Percentiles rank a stretch among this genome's conserved stretches.
These are phyloP conservation scores for Cacoxenus indagator DNA, from an alignment of 2,888 invertebrate species.

Conservation along the genomic window DNA sequence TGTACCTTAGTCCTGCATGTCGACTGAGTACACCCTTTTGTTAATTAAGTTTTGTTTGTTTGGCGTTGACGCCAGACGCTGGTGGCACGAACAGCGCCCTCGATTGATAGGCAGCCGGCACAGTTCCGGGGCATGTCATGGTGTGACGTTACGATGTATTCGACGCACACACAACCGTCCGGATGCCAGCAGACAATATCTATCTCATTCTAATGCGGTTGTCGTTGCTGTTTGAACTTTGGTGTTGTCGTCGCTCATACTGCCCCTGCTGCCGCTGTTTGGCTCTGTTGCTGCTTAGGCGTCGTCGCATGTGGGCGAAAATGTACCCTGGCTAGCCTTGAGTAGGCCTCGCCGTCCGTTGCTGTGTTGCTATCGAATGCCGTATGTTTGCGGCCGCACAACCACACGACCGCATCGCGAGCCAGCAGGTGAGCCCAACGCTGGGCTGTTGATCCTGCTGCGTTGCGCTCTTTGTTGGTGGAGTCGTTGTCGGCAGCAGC, in stretches of 20 bases:
- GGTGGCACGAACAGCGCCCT: background rate
- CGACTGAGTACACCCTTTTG: constrained; percentile 47
- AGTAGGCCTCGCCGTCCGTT: background rate
- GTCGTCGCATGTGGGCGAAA: background rate
- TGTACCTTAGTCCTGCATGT: constrained; percentile 28
- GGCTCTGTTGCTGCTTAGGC: background rate
- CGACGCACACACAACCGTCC: background rate
- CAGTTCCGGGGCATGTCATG: no score
- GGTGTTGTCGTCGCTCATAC: constrained; percentile 8
- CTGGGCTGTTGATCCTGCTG: no score
- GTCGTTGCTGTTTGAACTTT: constrained; percentile 27
- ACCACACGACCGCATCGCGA: background rate
- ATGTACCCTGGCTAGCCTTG: background rate
- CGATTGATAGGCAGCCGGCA: no score
- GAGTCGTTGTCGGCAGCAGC: background rate
- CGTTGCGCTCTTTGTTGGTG: background rate
- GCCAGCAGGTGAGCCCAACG: background rate
- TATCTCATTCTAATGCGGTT: background rate
- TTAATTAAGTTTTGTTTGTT: constrained; percentile 66
- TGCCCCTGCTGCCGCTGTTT: background rate
- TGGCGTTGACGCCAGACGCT: constrained; percentile 40
- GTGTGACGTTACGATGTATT: background rate
- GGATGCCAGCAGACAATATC: background rate
- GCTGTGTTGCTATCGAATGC: background rate
- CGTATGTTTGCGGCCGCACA: background rate